Evolutionary conservation across 2,888 invertebrate genomes (phyloP).

Genomic region (Nebria brevicollis): DNA sequence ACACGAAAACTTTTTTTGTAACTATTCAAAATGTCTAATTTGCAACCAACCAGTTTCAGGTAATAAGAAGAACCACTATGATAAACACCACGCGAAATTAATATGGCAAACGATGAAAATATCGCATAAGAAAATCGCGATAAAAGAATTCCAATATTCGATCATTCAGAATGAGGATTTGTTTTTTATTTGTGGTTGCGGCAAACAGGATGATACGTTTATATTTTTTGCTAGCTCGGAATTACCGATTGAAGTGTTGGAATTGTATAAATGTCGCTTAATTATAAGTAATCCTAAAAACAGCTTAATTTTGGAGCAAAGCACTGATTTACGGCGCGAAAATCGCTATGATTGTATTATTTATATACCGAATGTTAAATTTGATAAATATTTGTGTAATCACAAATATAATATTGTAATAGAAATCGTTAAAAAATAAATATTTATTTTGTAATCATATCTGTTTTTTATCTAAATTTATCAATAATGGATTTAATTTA

Average conservation of each 20-base stretch:
- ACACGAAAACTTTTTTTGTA: constrained; percentile 3
- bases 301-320: not conserved
- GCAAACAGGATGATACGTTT: not conserved
- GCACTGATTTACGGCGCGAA: not conserved
- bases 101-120: not conserved
- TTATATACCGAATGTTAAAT: not conserved
- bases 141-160: not conserved
- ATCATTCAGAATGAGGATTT: not conserved
- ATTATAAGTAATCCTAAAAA: constrained; percentile 4
- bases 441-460: not conserved
- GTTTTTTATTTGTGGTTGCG: not conserved
- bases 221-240: not conserved
- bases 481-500: too few species aligned
- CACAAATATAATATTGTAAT: not conserved
- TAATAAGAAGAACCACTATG: not conserved
- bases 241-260: not conserved
- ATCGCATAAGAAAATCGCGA: not conserved
- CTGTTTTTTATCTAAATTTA: too few species aligned
- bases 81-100: not conserved
- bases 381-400: not conserved
- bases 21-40: constrained; percentile 4
- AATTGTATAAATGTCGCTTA: not conserved
- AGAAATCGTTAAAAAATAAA: not conserved
- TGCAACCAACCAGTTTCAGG: not conserved
- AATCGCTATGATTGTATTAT: not conserved